Evolutionary conservation across 2,888 invertebrate genomes (phyloP).

Genomic region (Therioaphis trifolii): DNA sequence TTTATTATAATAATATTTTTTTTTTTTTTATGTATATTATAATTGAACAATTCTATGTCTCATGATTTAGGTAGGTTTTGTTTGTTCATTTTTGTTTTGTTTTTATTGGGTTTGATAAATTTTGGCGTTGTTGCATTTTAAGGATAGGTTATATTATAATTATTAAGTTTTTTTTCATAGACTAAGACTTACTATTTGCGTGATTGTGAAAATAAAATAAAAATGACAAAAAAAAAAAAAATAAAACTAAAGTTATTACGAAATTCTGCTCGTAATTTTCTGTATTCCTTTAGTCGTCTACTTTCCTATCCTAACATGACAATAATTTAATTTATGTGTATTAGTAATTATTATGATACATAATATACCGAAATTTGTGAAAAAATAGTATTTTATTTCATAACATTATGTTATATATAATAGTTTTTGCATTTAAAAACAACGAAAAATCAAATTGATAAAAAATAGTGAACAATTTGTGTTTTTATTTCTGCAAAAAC

Average conservation of each 20-base stretch:
- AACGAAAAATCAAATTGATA: too few relatives aligned
- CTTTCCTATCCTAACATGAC: too few relatives aligned
- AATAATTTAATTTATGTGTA: too few relatives aligned
- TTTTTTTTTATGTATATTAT: slow-evolving; percentile 40
- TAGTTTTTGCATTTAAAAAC: too few relatives aligned
- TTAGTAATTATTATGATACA: too few relatives aligned
- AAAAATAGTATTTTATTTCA: too few relatives aligned
- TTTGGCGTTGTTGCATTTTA: slow-evolving; percentile 62
- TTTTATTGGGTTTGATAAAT: slow-evolving; percentile 59
- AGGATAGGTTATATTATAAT: slow-evolving; percentile 55
- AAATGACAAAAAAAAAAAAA: slow-evolving; percentile 52
- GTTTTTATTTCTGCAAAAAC: too few relatives aligned
- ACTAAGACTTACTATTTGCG: slow-evolving; percentile 52
- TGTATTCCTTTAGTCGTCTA: neutral
- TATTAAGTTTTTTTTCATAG: slow-evolving; percentile 55
- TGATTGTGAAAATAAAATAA: slow-evolving; percentile 57
- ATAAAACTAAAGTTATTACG: slow-evolving; percentile 52
- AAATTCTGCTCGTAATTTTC: slow-evolving; percentile 4
- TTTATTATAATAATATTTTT: slow-evolving; percentile 18
- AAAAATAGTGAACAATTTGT: too few relatives aligned
- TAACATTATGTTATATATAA: too few relatives aligned
- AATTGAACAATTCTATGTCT: slow-evolving; percentile 41
- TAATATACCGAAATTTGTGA: too few relatives aligned
- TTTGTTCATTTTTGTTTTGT: slow-evolving; percentile 57
- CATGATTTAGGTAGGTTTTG: slow-evolving; percentile 19